Percentiles rank a stretch among this genome's conserved stretches.
Evolutionary conservation across 2,113 vertebrate species (phyloP).

Genomic region (human (Homo sapiens)): GRCh38 chr2:116685001-116685500

Average conservation of each 20-base stretch:
- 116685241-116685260: neutral
- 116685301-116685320: neutral
- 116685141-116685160: neutral
- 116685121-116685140: neutral
- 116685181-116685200: neutral
- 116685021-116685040: neutral
- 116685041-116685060: neutral
- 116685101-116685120: neutral
- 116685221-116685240: neutral
- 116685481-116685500: neutral
- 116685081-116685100: rapidly evolving
- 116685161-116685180: neutral
- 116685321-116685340: neutral
- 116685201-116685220: neutral
- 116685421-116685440: neutral
- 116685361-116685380: neutral
- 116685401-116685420: neutral
- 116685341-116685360: neutral
- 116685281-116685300: neutral
- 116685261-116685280: neutral
- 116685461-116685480: neutral
- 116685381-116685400: neutral
- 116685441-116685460: neutral
- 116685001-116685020: neutral
- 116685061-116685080: neutral